These are phyloP conservation scores for Kuschelorhynchus macadamiae DNA, from an alignment of 2,888 invertebrate genomes.

Conservation along the genomic window DNA sequence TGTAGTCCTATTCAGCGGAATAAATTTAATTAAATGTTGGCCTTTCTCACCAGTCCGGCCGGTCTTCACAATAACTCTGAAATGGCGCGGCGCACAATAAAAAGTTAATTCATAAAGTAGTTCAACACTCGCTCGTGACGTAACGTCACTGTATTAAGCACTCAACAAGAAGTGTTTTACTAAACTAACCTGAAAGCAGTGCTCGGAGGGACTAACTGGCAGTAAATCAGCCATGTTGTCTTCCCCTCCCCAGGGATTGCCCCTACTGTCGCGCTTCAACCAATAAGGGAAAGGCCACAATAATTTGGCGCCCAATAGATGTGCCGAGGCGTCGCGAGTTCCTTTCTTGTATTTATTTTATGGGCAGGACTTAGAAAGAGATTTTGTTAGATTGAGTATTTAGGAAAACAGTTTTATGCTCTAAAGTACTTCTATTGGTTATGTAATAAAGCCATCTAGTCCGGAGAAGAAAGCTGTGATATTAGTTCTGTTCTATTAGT, in stretches of 20 bases:
- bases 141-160: conserved; percentile 46
- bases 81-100: background rate
- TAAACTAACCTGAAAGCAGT: conserved; percentile 64
- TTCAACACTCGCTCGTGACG: conserved; percentile 20
- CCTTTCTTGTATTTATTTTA: conserved; percentile 66
- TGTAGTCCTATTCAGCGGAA: background rate
- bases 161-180: conserved; percentile 61
- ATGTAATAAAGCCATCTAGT: conserved; percentile 60
- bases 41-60: too few relatives aligned
- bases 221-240: conserved; percentile 69
- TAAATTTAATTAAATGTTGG: too few relatives aligned
- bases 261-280: conserved; percentile 55
- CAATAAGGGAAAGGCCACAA: conserved; percentile 58
- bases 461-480: conserved; percentile 57
- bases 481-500: conserved; percentile 60
- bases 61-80: too few relatives aligned
- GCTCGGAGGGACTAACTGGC: conserved; percentile 57
- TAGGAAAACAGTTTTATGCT: conserved; percentile 68
- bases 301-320: conserved; percentile 65
- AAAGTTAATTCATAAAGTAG: conserved; percentile 1
- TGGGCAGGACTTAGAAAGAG: conserved; percentile 66
- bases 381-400: conserved; percentile 69
- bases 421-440: conserved; percentile 64
- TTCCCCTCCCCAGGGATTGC: conserved; percentile 58
- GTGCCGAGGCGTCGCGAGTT: conserved; percentile 62